Percentiles rank a stretch among this genome's conserved stretches.
Conservation (phyloP, 2,113 vertebrate genomes). For the Lagopus muta region DNA sequence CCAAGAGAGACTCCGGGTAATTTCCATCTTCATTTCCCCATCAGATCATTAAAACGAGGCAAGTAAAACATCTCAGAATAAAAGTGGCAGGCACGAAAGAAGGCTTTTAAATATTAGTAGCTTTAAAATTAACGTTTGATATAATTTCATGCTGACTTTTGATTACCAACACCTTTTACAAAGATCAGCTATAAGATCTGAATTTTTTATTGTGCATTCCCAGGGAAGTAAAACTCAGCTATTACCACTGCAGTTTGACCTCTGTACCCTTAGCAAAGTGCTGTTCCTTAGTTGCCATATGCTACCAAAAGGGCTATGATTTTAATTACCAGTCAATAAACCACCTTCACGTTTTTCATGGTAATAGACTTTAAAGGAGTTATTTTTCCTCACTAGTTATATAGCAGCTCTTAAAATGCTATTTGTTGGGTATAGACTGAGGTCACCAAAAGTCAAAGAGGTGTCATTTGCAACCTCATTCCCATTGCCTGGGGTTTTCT, state of each 20-base stretch:
- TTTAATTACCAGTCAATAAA: slow-evolving; percentile 59
- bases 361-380: background rate
- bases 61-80: background rate
- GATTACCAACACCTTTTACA: background rate
- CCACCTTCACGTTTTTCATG: background rate
- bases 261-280: background rate
- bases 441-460: background rate
- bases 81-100: background rate
- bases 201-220: slow-evolving; percentile 36
- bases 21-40: background rate
- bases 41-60: background rate
- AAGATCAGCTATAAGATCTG: background rate
- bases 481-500: rapidly evolving
- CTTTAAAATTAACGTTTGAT: slow-evolving; percentile 7
- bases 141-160: background rate
- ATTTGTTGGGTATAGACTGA: background rate
- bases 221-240: slow-evolving; percentile 33
- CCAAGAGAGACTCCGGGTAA: background rate
- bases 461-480: background rate
- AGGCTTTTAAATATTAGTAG: background rate
- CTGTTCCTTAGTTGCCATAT: background rate
- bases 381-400: background rate
- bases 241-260: background rate
- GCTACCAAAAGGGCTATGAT: slow-evolving; percentile 1
- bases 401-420: background rate